Evolutionary conservation across 1,140 invertebrate species (phyloP).

Genomic region (Rhagoletis pomonella): DNA sequence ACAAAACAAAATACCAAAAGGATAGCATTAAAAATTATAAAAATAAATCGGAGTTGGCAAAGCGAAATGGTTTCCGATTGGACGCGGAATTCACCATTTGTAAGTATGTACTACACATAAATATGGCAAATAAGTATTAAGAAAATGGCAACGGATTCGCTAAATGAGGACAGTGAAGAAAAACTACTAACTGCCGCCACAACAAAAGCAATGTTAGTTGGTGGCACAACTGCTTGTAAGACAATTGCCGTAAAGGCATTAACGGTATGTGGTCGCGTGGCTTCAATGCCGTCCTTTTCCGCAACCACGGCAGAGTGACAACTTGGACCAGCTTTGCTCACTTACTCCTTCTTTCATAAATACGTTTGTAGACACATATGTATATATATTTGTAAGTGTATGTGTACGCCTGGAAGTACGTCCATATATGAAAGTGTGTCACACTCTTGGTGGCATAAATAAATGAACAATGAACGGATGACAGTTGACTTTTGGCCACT

Average conservation of each 20-base stretch:
- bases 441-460: background rate
- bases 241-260: background rate
- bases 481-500: constrained; percentile 20
- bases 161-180: background rate
- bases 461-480: constrained; percentile 1
- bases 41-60: no score
- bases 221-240: background rate
- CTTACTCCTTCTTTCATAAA: background rate
- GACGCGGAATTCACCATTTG: no score
- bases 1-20: no score
- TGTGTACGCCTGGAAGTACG: background rate
- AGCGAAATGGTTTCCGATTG: no score
- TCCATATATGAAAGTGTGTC: background rate
- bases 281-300: background rate
- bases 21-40: no score
- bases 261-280: background rate
- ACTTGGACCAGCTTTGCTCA: background rate
- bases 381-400: background rate
- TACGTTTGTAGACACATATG: background rate
- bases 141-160: background rate
- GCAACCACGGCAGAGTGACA: background rate
- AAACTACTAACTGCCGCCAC: background rate
- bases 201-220: background rate
- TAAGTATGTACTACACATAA: background rate
- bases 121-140: background rate